Percentiles rank a stretch among this genome's conserved stretches.
phyloP scores from a whole-genome alignment of 30 jellyfish, hydroid and myxozoan species.

The Aurelia coerulea region DNA sequence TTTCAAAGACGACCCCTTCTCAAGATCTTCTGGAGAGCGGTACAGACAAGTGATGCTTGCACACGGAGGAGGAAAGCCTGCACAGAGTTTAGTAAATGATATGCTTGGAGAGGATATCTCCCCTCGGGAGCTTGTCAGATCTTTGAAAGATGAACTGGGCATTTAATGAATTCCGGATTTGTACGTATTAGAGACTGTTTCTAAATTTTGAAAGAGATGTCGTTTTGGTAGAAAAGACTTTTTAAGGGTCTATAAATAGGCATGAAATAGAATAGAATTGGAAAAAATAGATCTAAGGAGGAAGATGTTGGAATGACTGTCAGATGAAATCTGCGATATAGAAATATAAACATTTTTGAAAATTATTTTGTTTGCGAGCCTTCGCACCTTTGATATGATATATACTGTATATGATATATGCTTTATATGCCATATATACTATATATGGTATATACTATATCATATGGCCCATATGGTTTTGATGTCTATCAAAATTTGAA shows the following conservation, averaged over 20 bases:
- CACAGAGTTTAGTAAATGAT: slow-evolving; percentile 74
- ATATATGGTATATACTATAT: too few relatives aligned
- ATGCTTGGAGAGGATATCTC: slow-evolving; percentile 78
- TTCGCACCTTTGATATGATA: too few relatives aligned
- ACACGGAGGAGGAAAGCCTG: slow-evolving; percentile 96
- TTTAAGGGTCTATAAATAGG: slow-evolving; percentile 30
- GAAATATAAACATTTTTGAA: too few relatives aligned
- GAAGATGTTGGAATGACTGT: too few relatives aligned
- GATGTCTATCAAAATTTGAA: too few relatives aligned
- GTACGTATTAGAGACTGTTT: not conserved
- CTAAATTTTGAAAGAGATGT: slow-evolving; percentile 6
- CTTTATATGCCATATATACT: too few relatives aligned
- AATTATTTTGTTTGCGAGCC: too few relatives aligned
- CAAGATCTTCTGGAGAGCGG: slow-evolving; percentile 85
- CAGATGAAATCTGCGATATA: too few relatives aligned
- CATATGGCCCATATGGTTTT: too few relatives aligned
- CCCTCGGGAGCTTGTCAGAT: slow-evolving; percentile 61
- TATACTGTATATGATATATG: too few relatives aligned
- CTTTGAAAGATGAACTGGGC: slow-evolving; percentile 74
- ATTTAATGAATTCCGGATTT: not conserved
- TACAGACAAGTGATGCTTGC: slow-evolving; percentile 82
- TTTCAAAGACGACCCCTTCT: slow-evolving; percentile 87
- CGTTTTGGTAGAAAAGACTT: slow-evolving; percentile 27
- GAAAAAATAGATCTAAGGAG: too few relatives aligned
- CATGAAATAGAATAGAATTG: too few relatives aligned